Conservation (phyloP, 2,797 vertebrate species). For the Smutsia temminckii region DNA sequence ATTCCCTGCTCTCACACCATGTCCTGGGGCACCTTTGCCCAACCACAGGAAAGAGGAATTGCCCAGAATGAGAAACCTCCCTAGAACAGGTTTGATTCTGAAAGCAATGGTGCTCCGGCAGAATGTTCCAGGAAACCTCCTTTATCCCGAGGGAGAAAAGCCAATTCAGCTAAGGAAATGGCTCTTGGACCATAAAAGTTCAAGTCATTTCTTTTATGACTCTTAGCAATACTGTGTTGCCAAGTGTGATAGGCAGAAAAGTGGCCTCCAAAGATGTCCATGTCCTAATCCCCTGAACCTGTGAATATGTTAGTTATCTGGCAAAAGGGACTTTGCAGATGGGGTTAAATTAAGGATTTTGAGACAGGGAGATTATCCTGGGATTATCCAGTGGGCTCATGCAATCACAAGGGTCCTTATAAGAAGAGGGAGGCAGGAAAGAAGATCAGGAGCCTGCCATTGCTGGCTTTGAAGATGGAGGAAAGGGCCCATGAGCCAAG, state of each 20-base stretch:
- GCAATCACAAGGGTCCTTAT: not conserved
- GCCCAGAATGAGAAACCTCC: not conserved
- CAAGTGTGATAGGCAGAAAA: not conserved
- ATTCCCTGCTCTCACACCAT: not conserved
- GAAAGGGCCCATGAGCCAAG: not conserved
- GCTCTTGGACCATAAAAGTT: conserved; percentile 49
- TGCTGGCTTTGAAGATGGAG: not conserved
- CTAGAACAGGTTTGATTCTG: not conserved
- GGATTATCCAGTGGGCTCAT: not conserved
- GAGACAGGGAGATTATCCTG: not conserved
- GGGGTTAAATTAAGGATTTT: not conserved
- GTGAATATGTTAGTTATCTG: not conserved
- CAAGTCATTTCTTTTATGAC: conserved; percentile 52
- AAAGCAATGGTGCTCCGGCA: not conserved
- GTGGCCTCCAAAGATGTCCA: not conserved
- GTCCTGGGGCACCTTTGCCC: not conserved
- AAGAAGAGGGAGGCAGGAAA: not conserved
- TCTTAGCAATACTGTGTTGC: not conserved
- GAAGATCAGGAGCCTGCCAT: not conserved
- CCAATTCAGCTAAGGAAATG: conserved; percentile 15
- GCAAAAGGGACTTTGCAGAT: not conserved
- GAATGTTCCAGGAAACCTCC: conserved; percentile 22
- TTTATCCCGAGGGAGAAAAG: conserved; percentile 43
- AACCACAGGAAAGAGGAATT: conserved; percentile 42
- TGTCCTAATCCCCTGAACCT: not conserved